Evolutionary conservation across 2,888 invertebrate genomes (phyloP).

Genomic region (Drosophila flavopinicola): DNA sequence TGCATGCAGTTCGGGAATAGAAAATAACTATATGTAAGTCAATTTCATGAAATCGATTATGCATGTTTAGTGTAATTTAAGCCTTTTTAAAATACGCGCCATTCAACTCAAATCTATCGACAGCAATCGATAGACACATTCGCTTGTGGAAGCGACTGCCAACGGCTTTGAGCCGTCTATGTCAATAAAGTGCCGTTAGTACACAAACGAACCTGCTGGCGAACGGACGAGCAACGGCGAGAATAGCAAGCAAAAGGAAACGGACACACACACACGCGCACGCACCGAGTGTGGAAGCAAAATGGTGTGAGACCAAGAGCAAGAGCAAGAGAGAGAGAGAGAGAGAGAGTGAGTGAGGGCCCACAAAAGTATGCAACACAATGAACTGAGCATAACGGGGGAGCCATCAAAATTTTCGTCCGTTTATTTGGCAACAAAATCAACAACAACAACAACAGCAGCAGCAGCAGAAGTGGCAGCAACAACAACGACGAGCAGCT

Average conservation of each 20-base stretch:
- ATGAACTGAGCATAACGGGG: constrained; percentile 23
- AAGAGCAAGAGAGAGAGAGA: constrained; percentile 1
- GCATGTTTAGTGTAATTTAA: not conserved
- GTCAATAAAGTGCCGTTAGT: constrained; percentile 39
- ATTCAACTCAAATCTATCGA: constrained; percentile 14
- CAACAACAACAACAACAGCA: constrained; percentile 9
- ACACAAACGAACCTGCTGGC: constrained; percentile 57
- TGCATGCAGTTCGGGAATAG: too few species aligned
- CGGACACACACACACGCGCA: constrained; percentile 19
- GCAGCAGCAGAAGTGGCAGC: constrained; percentile 3
- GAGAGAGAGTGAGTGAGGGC: not conserved
- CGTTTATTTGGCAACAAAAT: constrained; percentile 14
- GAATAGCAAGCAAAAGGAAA: constrained; percentile 13
- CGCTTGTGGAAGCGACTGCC: constrained; percentile 14
- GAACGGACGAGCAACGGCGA: constrained; percentile 32
- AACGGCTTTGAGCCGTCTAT: not conserved
- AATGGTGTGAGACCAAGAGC: constrained; percentile 24
- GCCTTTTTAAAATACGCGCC: not conserved
- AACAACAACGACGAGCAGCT: constrained; percentile 6
- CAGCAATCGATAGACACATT: constrained; percentile 25
- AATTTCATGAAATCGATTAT: not conserved
- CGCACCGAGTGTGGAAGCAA: constrained; percentile 12
- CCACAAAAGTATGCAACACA: constrained; percentile 58
- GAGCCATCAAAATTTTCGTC: constrained; percentile 33
- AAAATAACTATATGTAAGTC: too few species aligned